A percentile compares a stretch with the other conserved stretches of the same genome.
These are phyloP conservation scores for Typhlichthys eigenmanni DNA, from an alignment of 2,797 vertebrate genomes.

Conservation along the genomic window DNA sequence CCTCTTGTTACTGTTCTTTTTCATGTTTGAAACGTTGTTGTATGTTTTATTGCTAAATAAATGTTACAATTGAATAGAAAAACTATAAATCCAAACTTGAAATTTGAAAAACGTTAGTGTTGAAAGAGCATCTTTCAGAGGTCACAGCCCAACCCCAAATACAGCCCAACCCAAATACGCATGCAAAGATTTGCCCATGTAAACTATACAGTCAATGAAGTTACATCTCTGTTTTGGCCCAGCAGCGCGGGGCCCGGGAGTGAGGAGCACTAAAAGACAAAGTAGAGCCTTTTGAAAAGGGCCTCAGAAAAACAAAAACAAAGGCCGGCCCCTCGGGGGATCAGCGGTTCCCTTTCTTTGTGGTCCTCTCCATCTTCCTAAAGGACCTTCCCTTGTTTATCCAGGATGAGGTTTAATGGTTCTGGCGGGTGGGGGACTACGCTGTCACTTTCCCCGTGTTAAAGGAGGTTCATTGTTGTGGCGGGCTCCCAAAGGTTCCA, in stretches of 20 bases:
- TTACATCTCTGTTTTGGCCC: constrained; percentile 87
- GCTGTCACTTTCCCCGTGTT: constrained; percentile 83
- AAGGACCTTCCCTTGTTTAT: constrained; percentile 89
- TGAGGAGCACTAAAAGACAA: constrained; percentile 81
- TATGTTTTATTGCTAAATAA: too few relatives aligned
- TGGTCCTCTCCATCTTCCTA: constrained; percentile 82
- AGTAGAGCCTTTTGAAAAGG: constrained; percentile 83
- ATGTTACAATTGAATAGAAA: too few relatives aligned
- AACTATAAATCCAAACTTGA: too few relatives aligned
- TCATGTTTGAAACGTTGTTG: too few relatives aligned
- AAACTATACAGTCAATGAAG: constrained; percentile 83
- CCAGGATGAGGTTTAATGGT: constrained; percentile 89
- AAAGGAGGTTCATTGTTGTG: constrained; percentile 84
- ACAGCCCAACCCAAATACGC: constrained; percentile 5
- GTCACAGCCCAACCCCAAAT: too few relatives aligned
- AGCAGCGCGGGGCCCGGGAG: constrained; percentile 72
- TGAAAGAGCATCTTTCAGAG: constrained; percentile 7
- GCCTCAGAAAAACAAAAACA: constrained; percentile 84
- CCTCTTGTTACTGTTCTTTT: too few relatives aligned
- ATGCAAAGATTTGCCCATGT: constrained; percentile 40
- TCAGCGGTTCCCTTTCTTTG: constrained; percentile 81
- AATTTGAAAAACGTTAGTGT: neutral
- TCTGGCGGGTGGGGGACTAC: constrained; percentile 73
- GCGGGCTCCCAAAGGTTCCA: constrained; percentile 75
- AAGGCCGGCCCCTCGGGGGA: constrained; percentile 83